Conservation (phyloP, 1,140 invertebrate species). For the Calephelis virginiensis region DNA sequence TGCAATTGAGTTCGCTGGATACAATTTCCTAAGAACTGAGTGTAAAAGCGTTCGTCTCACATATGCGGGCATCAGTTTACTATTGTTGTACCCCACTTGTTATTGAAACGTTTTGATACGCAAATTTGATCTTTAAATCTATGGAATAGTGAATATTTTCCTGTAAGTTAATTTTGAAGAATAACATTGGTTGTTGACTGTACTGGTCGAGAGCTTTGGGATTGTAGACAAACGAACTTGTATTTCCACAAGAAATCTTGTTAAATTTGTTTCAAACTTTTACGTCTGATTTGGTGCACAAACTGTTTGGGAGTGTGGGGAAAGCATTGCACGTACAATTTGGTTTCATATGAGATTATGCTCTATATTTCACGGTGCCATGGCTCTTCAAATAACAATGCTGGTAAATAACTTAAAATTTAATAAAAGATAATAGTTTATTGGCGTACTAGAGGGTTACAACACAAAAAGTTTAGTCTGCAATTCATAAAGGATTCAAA, state of each 20-base stretch:
- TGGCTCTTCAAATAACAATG: too few relatives aligned
- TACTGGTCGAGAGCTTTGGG: constrained; percentile 21
- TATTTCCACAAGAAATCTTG: constrained; percentile 24
- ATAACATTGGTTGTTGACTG: neutral
- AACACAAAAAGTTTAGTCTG: too few relatives aligned
- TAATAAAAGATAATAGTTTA: too few relatives aligned
- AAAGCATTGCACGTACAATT: constrained; percentile 18
- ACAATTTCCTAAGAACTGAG: constrained; percentile 45
- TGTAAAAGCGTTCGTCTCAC: constrained; percentile 44
- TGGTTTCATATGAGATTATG: constrained; percentile 6
- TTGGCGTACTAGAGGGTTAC: too few relatives aligned
- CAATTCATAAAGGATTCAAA: too few relatives aligned
- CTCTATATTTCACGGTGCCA: too few relatives aligned
- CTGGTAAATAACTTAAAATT: too few relatives aligned
- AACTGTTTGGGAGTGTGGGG: constrained; percentile 18
- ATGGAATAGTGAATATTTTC: constrained; percentile 1
- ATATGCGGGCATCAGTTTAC: constrained; percentile 42
- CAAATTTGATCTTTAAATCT: constrained; percentile 11
- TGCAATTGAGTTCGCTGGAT: constrained; percentile 47
- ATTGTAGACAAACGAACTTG: constrained; percentile 27
- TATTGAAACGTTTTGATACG: constrained; percentile 1
- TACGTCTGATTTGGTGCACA: constrained; percentile 25
- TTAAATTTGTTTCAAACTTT: constrained; percentile 28
- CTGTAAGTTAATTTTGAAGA: neutral
- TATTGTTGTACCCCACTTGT: constrained; percentile 26